Percentiles rank a stretch among this genome's conserved stretches.
These are phyloP conservation scores for Cryptomyrus ogoouensis DNA, from an alignment of 2,113 vertebrate genomes.

Conservation along the genomic window DNA sequence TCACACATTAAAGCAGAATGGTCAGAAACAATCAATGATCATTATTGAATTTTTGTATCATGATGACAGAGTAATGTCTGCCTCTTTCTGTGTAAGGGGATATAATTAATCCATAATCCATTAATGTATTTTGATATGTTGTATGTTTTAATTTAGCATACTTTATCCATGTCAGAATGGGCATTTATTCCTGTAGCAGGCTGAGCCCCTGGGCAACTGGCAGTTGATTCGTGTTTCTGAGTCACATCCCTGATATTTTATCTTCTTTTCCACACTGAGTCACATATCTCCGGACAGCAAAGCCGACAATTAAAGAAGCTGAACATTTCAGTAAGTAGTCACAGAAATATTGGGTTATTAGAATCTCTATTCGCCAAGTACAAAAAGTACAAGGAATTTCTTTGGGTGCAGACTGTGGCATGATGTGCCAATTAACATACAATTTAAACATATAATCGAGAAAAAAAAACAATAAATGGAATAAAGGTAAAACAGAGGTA, in stretches of 20 bases:
- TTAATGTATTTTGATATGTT: not conserved
- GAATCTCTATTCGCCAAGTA: not conserved
- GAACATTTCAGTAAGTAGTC: not conserved
- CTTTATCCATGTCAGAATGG: not conserved
- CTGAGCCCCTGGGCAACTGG: not conserved
- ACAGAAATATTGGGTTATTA: not conserved
- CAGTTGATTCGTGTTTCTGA: not conserved
- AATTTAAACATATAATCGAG: not conserved
- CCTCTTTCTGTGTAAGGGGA: not conserved
- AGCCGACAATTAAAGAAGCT: not conserved
- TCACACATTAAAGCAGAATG: not conserved
- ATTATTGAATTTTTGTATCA: not conserved
- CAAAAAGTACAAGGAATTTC: not conserved
- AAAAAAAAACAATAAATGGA: not conserved
- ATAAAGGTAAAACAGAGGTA: not conserved
- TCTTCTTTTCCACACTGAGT: not conserved
- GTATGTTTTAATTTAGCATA: not conserved
- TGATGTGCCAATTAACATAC: not conserved
- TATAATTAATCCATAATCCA: not conserved
- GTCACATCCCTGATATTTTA: not conserved
- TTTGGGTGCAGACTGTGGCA: not conserved
- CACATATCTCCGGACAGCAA: not conserved
- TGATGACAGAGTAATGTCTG: not conserved
- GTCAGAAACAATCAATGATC: not conserved
- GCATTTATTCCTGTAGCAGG: not conserved